Percentiles rank a stretch among this genome's conserved stretches.
These are phyloP conservation scores for Drosophila asahinai DNA, from an alignment of 1,140 invertebrate species.

Conservation along the genomic window DNA sequence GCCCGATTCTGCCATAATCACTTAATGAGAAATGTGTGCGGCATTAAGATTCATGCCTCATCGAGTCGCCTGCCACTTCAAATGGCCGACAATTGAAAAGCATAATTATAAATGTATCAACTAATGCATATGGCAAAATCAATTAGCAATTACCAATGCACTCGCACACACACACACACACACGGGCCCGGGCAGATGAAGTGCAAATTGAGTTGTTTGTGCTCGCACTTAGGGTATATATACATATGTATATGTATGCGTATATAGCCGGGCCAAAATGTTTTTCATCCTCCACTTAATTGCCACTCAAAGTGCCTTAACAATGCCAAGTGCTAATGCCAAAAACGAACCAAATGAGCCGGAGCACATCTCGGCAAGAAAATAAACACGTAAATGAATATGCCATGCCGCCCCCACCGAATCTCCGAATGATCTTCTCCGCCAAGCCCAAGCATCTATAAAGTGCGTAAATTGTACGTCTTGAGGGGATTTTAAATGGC, in stretches of 20 bases:
- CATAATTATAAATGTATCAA: constrained; percentile 80
- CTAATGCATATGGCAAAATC: constrained; percentile 77
- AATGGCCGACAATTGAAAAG: constrained; percentile 58
- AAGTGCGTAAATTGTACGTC: constrained; percentile 28
- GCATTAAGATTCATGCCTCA: constrained; percentile 42
- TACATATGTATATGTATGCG: neutral
- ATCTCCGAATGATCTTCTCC: constrained; percentile 12
- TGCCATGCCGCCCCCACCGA: neutral
- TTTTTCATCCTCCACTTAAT: constrained; percentile 71
- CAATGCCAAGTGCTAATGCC: constrained; percentile 64
- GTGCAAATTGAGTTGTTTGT: constrained; percentile 73
- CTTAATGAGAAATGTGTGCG: constrained; percentile 53
- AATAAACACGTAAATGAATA: constrained; percentile 32
- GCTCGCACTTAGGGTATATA: constrained; percentile 9
- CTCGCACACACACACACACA: neutral
- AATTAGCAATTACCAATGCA: constrained; percentile 69
- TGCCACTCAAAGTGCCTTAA: constrained; percentile 68
- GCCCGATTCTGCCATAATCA: constrained; percentile 34
- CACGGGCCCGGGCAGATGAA: constrained; percentile 43
- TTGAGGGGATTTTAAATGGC: neutral
- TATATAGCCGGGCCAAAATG: constrained; percentile 21
- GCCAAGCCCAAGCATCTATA: neutral
- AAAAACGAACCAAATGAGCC: constrained; percentile 39
- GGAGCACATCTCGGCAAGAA: constrained; percentile 32
- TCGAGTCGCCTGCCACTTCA: constrained; percentile 49